Percentiles rank a stretch among this genome's conserved stretches.
Conservation (phyloP, 2,113 vertebrate genomes). For the Sakesphorus luctuosus region DNA sequence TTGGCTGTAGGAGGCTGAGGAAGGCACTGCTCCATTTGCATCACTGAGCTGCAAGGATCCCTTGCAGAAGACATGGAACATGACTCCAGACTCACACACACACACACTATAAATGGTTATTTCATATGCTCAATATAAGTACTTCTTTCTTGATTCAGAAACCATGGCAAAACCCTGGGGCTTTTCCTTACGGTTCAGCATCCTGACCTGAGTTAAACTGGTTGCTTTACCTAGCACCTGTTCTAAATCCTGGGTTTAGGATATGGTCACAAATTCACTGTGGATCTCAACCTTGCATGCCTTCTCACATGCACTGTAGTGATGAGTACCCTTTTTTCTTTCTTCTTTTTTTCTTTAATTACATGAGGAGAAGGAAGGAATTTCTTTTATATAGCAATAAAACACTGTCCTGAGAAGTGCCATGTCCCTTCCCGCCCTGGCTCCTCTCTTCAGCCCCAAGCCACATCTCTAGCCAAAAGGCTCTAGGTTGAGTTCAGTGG, state of each 20-base stretch:
- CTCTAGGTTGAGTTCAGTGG: background rate
- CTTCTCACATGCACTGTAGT: background rate
- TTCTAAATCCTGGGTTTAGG: background rate
- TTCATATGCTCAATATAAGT: background rate
- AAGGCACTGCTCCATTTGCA: background rate
- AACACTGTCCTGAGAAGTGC: background rate
- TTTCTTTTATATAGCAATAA: background rate
- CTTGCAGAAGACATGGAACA: background rate
- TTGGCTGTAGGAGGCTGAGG: background rate
- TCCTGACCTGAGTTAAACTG: background rate
- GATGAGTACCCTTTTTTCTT: background rate
- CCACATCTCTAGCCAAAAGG: background rate
- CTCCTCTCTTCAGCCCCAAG: background rate
- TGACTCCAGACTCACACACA: accelerated
- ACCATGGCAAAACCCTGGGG: background rate
- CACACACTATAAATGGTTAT: background rate
- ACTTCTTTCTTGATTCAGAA: background rate
- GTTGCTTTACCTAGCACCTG: background rate
- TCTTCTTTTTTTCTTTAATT: background rate
- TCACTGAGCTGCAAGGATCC: background rate
- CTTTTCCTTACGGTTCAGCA: background rate
- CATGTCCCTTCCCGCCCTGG: background rate
- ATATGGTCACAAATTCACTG: background rate
- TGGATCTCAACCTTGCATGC: background rate
- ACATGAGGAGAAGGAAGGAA: background rate